Percentiles rank a stretch among this genome's conserved stretches.
phyloP scores from a whole-genome alignment of 2,888 invertebrate genomes.

The Aproaerema taeniolella region DNA sequence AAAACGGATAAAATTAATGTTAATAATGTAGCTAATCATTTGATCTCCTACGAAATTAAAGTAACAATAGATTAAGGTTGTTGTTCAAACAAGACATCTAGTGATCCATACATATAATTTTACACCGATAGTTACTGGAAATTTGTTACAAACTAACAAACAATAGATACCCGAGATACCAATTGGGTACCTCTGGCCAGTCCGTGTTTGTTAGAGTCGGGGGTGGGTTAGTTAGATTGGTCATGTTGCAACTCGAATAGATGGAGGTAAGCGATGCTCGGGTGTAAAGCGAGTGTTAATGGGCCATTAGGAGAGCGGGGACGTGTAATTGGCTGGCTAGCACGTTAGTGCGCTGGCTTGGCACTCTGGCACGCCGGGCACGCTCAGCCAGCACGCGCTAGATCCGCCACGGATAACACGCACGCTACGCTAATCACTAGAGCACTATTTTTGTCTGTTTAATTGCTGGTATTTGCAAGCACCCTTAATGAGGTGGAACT shows the following conservation, averaged over 20 bases:
- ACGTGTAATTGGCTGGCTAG: conserved; percentile 55
- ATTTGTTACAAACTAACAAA: too few species aligned
- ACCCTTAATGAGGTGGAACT: conserved; percentile 4
- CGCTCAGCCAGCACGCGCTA: conserved; percentile 26
- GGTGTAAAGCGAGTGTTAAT: conserved; percentile 66
- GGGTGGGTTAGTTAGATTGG: conserved; percentile 25
- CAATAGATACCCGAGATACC: too few species aligned
- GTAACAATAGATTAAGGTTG: too few species aligned
- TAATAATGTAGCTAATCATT: too few species aligned
- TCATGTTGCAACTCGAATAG: conserved; percentile 26
- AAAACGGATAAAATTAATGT: too few species aligned
- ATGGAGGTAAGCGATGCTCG: conserved; percentile 52
- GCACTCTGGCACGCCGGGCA: conserved; percentile 13
- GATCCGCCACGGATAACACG: conserved; percentile 48
- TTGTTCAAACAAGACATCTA: too few species aligned
- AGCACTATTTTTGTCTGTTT: conserved; percentile 35
- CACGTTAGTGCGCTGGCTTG: conserved; percentile 30
- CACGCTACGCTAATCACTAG: conserved; percentile 41
- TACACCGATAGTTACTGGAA: too few species aligned
- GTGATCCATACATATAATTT: too few species aligned
- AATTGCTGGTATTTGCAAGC: conserved; percentile 10
- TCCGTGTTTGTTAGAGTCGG: too few species aligned
- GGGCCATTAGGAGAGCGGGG: conserved; percentile 58
- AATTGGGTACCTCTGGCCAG: too few species aligned
- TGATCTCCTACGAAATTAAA: too few species aligned